Conservation (phyloP, 2,797 vertebrate species). For the Myripristis murdjan region DNA sequence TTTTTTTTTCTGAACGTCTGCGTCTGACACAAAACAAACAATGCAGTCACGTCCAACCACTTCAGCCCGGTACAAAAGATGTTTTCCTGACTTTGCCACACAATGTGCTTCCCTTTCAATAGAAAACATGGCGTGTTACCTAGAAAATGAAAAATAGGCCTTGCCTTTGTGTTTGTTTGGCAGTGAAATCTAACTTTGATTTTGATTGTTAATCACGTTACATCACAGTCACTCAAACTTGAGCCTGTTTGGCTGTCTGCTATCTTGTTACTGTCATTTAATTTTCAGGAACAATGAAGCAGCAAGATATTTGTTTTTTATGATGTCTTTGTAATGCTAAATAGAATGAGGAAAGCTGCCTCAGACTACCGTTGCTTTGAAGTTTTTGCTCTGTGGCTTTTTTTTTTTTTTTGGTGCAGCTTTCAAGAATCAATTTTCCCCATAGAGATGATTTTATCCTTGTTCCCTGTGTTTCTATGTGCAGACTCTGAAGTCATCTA, state of each 20-base stretch:
- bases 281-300: constrained; percentile 22
- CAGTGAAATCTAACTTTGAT: constrained; percentile 33
- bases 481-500: constrained; percentile 95
- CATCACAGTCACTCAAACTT: constrained; percentile 10
- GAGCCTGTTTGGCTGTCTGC: constrained; percentile 7
- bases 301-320: constrained; percentile 18
- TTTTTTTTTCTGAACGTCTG: constrained; percentile 13
- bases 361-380: not conserved
- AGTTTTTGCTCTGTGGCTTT: not conserved
- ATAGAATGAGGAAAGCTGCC: not conserved
- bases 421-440: constrained; percentile 27
- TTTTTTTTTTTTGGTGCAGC: not conserved
- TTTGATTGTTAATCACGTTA: constrained; percentile 32
- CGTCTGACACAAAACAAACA: constrained; percentile 36
- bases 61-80: constrained; percentile 14
- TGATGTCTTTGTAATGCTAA: constrained; percentile 9
- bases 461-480: constrained; percentile 32
- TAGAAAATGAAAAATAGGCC: constrained; percentile 24
- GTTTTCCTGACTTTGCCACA: constrained; percentile 19
- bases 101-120: constrained; percentile 9
- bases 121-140: constrained; percentile 21
- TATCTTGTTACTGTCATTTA: constrained; percentile 5
- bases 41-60: constrained; percentile 3
- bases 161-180: constrained; percentile 36
- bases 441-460: constrained; percentile 1